Evolutionary conservation across 1,140 invertebrate genomes (phyloP).

Genomic region (Solenopsis invicta): DNA sequence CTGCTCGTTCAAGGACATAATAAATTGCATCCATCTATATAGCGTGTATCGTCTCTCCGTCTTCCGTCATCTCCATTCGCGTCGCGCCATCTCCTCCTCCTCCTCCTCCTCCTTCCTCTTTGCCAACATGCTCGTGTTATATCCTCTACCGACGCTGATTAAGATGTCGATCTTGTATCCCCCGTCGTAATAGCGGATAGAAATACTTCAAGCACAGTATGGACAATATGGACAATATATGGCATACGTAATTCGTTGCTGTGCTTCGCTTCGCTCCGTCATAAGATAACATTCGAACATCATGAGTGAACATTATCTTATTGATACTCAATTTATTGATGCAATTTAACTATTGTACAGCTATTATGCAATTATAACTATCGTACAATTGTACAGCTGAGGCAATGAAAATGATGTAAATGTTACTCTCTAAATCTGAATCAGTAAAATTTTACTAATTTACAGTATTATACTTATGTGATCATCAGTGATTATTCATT

Average conservation of each 20-base stretch:
- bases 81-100: conserved; percentile 11
- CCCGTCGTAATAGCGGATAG: conserved; percentile 18
- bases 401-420: conserved; percentile 16
- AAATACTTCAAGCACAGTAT: background rate
- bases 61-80: conserved; percentile 56
- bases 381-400: background rate
- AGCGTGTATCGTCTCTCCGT: conserved; percentile 52
- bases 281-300: background rate
- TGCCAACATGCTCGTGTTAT: conserved; percentile 34
- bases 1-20: conserved; percentile 63
- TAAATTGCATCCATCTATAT: conserved; percentile 62
- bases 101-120: background rate
- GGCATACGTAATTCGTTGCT: background rate
- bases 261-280: background rate
- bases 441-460: too few species aligned
- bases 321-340: background rate
- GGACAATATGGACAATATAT: background rate
- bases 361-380: background rate
- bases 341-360: background rate
- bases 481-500: too few species aligned
- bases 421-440: too few species aligned
- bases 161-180: conserved; percentile 51
- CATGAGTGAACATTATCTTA: background rate
- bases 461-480: too few species aligned
- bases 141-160: conserved; percentile 52